Percentiles rank a stretch among this genome's conserved stretches.
These are phyloP conservation scores for Spodoptera litura DNA, from an alignment of 1,140 invertebrate genomes.

Conservation along the genomic window DNA sequence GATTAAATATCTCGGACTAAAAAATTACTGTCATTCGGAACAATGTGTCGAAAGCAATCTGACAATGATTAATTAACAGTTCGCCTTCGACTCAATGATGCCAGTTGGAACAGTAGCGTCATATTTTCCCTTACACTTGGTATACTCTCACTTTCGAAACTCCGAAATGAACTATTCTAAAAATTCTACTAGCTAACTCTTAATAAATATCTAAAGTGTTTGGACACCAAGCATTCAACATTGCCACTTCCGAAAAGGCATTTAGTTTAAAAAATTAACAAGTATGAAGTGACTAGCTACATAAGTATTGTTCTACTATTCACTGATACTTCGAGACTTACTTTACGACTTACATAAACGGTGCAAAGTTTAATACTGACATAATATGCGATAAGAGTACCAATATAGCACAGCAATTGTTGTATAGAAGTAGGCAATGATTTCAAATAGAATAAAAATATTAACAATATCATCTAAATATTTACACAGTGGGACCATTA, in stretches of 20 bases:
- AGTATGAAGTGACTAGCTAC: constrained; percentile 47
- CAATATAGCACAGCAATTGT: constrained; percentile 32
- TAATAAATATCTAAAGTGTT: constrained; percentile 49
- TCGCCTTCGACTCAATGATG: constrained; percentile 41
- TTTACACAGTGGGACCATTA: constrained; percentile 57
- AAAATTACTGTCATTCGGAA: constrained; percentile 51
- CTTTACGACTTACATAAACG: constrained; percentile 28
- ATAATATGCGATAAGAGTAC: constrained; percentile 34
- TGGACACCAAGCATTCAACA: constrained; percentile 49
- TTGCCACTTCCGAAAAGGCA: constrained; percentile 34
- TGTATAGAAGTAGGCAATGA: constrained; percentile 37
- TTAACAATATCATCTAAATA: constrained; percentile 51
- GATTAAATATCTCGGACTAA: constrained; percentile 50
- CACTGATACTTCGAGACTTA: constrained; percentile 41
- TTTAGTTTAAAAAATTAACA: constrained; percentile 38
- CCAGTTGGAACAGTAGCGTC: constrained; percentile 40
- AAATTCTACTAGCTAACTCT: constrained; percentile 50
- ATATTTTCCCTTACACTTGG: constrained; percentile 45
- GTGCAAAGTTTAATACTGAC: constrained; percentile 46
- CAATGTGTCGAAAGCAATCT: constrained; percentile 64
- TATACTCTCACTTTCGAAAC: constrained; percentile 39
- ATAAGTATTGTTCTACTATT: constrained; percentile 45
- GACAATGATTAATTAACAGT: constrained; percentile 50
- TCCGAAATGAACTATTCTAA: constrained; percentile 47
- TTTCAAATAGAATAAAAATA: constrained; percentile 33